These are phyloP conservation scores for Pristionchus entomophagus DNA, from an alignment of 2,888 invertebrate genomes.

Conservation along the genomic window DNA sequence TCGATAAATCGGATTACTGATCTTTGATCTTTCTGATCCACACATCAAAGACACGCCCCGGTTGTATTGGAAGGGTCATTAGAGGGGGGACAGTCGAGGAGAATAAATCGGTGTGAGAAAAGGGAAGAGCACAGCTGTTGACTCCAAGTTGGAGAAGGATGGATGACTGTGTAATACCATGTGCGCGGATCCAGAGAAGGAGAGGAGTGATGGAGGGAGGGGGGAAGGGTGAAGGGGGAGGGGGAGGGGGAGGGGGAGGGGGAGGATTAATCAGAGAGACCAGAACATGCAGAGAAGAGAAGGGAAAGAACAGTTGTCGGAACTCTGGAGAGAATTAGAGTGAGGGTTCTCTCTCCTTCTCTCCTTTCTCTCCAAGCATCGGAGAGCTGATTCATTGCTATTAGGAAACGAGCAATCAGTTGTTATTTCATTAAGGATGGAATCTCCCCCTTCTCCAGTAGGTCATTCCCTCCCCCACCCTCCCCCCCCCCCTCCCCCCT, in stretches of 20 bases:
- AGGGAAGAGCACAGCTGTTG: constrained; percentile 8
- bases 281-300: neutral
- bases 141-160: constrained; percentile 9
- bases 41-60: constrained; percentile 11
- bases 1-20: neutral
- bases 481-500: too few relatives aligned
- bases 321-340: neutral
- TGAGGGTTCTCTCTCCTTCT: neutral
- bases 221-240: neutral
- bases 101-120: constrained; percentile 18
- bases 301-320: constrained; percentile 11
- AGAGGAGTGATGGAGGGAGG: neutral
- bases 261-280: neutral
- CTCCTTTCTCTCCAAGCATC: constrained; percentile 25
- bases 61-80: neutral
- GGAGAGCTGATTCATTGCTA: neutral
- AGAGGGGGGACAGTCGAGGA: neutral
- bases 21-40: neutral
- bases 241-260: neutral
- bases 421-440: neutral
- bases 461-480: neutral
- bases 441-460: neutral
- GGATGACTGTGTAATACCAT: constrained; percentile 40
- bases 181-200: neutral
- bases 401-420: neutral